Percentiles rank a stretch among this genome's conserved stretches.
These are phyloP conservation scores for Clupea harengus DNA, from an alignment of 2,113 vertebrate genomes.

Conservation along the genomic window DNA sequence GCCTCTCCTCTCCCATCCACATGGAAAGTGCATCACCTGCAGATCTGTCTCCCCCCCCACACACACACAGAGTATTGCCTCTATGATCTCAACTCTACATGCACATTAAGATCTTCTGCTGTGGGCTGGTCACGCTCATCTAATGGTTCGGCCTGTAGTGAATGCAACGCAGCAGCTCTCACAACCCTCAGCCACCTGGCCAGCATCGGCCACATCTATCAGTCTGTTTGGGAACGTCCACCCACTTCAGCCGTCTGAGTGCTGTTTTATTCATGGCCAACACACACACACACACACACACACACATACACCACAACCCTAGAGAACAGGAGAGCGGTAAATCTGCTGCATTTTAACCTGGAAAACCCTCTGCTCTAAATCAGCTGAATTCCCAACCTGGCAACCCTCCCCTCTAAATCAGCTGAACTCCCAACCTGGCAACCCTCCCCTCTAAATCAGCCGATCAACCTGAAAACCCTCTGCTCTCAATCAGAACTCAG, in stretches of 20 bases:
- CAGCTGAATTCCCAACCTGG: not conserved
- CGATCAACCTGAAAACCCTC: too few species aligned
- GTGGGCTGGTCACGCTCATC: too few species aligned
- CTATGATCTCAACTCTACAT: not conserved
- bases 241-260: not conserved
- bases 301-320: not conserved
- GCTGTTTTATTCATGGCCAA: not conserved
- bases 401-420: not conserved
- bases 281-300: slow-evolving; percentile 16
- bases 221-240: not conserved
- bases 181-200: not conserved
- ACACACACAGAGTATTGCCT: not conserved
- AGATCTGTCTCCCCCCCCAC: too few species aligned
- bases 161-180: too few species aligned
- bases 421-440: not conserved
- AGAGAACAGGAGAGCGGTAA: not conserved
- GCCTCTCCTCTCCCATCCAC: too few species aligned
- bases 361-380: not conserved
- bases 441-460: not conserved
- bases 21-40: too few species aligned
- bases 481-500: too few species aligned
- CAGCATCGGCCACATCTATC: not conserved
- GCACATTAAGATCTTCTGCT: not conserved
- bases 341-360: not conserved
- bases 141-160: too few species aligned